These are phyloP conservation scores for Heliconius congener DNA, from an alignment of 1,140 invertebrate species.

Conservation along the genomic window DNA sequence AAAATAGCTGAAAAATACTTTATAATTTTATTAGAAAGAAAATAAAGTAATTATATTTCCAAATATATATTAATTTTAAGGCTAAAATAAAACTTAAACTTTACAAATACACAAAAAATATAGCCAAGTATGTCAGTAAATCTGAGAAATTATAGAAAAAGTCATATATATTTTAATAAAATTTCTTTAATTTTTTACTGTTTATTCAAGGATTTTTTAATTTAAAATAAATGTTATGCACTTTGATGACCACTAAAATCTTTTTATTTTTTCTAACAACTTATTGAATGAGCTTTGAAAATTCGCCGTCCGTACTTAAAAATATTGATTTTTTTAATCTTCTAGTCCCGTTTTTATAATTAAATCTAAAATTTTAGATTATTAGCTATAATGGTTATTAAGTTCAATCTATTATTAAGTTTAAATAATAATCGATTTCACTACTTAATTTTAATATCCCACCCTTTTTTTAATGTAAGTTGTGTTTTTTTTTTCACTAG, in stretches of 20 bases:
- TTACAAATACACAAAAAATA: too few species aligned
- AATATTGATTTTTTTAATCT: constrained; percentile 51
- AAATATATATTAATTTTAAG: too few species aligned
- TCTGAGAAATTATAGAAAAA: neutral
- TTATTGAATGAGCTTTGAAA: constrained; percentile 51
- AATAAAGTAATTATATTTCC: too few species aligned
- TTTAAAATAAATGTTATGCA: too few species aligned
- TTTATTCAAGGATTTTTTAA: neutral
- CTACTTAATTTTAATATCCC: constrained; percentile 34
- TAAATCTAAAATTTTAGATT: constrained; percentile 31
- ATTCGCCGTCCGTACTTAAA: constrained; percentile 52
- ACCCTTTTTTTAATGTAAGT: constrained; percentile 35
- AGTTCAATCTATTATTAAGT: constrained; percentile 35
- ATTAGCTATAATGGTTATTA: constrained; percentile 35
- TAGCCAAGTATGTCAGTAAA: too few species aligned
- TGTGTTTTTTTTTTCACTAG: constrained; percentile 27
- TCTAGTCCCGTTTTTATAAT: constrained; percentile 55
- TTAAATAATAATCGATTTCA: constrained; percentile 31
- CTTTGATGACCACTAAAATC: neutral
- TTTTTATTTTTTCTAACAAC: neutral
- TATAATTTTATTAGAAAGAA: too few species aligned
- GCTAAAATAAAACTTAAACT: too few species aligned
- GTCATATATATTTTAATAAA: neutral
- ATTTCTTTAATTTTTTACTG: too few species aligned
- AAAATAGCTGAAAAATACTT: neutral